Conservation (phyloP, 2,888 invertebrate genomes). For the Allygus modestus region DNA sequence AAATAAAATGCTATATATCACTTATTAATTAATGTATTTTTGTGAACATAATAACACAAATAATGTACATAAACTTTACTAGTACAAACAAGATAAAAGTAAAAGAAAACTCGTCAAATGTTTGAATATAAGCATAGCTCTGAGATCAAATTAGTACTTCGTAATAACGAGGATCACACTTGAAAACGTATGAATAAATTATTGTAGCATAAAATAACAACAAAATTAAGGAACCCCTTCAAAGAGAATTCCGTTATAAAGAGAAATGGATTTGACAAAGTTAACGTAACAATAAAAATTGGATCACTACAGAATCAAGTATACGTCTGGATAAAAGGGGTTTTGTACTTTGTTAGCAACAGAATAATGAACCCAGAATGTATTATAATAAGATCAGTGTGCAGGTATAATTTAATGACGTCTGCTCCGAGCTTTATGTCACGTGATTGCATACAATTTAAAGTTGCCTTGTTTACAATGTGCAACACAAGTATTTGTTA, state of each 20-base stretch:
- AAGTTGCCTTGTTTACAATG: conserved; percentile 30
- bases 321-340: conserved; percentile 12
- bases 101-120: too few species aligned
- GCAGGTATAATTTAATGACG: conserved; percentile 46
- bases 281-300: conserved; percentile 34
- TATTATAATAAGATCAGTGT: conserved; percentile 49
- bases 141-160: too few species aligned
- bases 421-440: conserved; percentile 28
- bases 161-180: background rate
- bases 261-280: conserved; percentile 30
- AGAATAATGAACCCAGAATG: conserved; percentile 27
- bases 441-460: conserved; percentile 42
- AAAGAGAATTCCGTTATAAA: background rate
- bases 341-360: conserved; percentile 26
- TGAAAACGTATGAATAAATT: background rate
- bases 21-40: too few species aligned
- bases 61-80: too few species aligned
- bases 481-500: conserved; percentile 16
- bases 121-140: too few species aligned
- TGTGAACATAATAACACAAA: too few species aligned
- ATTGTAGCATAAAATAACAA: too few species aligned
- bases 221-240: background rate
- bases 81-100: too few species aligned
- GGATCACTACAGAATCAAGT: conserved; percentile 20
- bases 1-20: too few species aligned